Evolutionary conservation across 2,888 invertebrate genomes (phyloP).

Genomic region (Bugulina stolonifera): DNA sequence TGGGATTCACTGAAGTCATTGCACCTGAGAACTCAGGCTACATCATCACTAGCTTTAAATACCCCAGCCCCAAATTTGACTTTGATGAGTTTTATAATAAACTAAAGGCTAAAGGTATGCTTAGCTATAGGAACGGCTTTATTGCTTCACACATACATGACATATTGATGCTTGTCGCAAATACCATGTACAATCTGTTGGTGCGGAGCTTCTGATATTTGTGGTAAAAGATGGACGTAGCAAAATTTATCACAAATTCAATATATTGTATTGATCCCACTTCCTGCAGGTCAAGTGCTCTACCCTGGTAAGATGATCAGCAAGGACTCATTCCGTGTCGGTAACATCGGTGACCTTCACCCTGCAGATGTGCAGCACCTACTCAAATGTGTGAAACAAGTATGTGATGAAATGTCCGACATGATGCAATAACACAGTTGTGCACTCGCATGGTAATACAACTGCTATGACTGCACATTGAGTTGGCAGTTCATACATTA

Average conservation of each 20-base stretch:
- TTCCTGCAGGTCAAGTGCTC: slow-evolving; percentile 52
- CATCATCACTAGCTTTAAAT: slow-evolving; percentile 55
- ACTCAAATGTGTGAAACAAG: slow-evolving; percentile 46
- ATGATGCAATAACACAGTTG: no score
- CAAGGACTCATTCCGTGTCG: slow-evolving; percentile 55
- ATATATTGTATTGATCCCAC: no score
- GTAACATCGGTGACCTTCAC: slow-evolving; percentile 55
- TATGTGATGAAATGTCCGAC: slow-evolving; percentile 49
- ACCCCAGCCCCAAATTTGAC: slow-evolving; percentile 51
- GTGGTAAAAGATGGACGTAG: no score
- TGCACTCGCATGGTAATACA: no score
- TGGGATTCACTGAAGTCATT: slow-evolving; percentile 53
- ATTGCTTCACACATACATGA: no score
- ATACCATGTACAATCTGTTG: no score
- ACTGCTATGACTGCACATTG: no score
- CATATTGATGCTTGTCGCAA: no score
- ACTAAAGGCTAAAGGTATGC: slow-evolving; percentile 53
- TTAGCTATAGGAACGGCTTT: no score
- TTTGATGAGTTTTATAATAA: slow-evolving; percentile 53
- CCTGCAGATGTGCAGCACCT: slow-evolving; percentile 52
- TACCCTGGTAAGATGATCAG: slow-evolving; percentile 56
- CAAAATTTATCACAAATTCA: no score
- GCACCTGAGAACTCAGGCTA: slow-evolving; percentile 41
- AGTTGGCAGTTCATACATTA: no score
- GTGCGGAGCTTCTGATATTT: no score